A percentile compares a stretch with the other conserved stretches of the same genome.
phyloP scores from a whole-genome alignment of 2,888 invertebrate genomes.

The Papilio demoleus region DNA sequence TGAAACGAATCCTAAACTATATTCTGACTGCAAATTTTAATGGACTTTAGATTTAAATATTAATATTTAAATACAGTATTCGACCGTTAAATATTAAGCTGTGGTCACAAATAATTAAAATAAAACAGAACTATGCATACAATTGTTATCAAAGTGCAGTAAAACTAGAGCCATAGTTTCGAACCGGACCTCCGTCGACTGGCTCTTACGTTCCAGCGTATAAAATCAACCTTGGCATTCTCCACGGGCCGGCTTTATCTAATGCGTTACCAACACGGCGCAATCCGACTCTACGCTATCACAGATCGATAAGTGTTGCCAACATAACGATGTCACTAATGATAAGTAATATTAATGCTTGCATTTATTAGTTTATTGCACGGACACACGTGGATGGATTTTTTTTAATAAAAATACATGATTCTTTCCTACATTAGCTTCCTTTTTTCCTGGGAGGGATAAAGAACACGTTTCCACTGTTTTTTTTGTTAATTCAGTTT shows the following conservation, averaged over 20 bases:
- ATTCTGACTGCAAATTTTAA: too few relatives aligned
- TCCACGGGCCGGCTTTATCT: conserved; percentile 40
- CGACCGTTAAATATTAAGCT: too few relatives aligned
- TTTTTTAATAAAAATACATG: background rate
- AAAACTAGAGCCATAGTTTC: background rate
- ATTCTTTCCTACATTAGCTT: too few relatives aligned
- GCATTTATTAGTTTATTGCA: background rate
- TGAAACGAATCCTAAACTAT: too few relatives aligned
- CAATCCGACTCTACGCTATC: conserved; percentile 27
- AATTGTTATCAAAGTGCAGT: too few relatives aligned
- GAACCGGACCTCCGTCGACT: conserved; percentile 9
- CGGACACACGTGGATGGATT: background rate
- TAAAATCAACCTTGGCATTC: conserved; percentile 45
- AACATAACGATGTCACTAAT: conserved; percentile 4
- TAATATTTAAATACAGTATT: too few relatives aligned
- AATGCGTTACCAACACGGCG: conserved; percentile 3
- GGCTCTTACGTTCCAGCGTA: conserved; percentile 18
- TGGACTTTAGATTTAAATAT: too few relatives aligned
- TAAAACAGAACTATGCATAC: too few relatives aligned
- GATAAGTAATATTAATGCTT: background rate
- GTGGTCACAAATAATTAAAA: too few relatives aligned
- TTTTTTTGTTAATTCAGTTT: too few relatives aligned
- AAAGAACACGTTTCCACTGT: too few relatives aligned
- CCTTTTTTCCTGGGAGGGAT: too few relatives aligned
- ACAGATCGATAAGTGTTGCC: conserved; percentile 22